Base-by-base conservation (phyloP, 2,888 invertebrate genomes). In the Caenorhabditis afra region DNA sequence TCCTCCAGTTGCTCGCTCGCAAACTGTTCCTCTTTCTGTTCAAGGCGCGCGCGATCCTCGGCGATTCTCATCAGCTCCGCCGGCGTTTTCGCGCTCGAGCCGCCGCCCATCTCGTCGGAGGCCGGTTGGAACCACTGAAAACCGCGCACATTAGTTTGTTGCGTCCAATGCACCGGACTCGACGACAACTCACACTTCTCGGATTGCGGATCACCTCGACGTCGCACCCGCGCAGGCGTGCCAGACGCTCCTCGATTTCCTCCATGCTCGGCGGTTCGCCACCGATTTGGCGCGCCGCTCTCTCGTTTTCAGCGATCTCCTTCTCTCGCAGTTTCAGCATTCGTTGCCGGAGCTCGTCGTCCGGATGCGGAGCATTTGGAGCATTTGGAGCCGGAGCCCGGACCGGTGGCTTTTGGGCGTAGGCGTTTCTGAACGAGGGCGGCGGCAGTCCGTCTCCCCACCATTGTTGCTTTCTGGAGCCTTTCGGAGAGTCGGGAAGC, bases 201-300 rank as follows among this genome's bases (percentile, higher is more conserved):
- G 89, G 89, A 57, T 87, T 88, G 18, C 89, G 65, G 3, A 89
- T 82, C 44, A 86, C 53, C 35, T 89, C 89, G 12, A 89, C 89
- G 45, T 87, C 86, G 50, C 86, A 85, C 29, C 83, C 87, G 20
- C 87, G 70, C 16, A 89, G 65, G 3, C 81, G 82, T 1, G 89
- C 89, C 1, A 89, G 65, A 53, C 89, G 64, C 53, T 89, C 82
- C 68, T 89, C 89, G 20, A 89, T 76, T 53, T 87, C 81, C 10
- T 64, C 74, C 10, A 86, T 59, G 10, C 75, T 61, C 3, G 80
- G 65, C 29, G 75, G 50, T 37, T 74, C 67, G 29, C 29, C 29
- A 7, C 4, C 29, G 3, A 3, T 29, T 29, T 29, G 3, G n/a
- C n/a, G n/a, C 29, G 29, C 29, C 4, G 3, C 7, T 29, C 7